Percentiles rank a stretch among this genome's conserved stretches.
phyloP scores from a whole-genome alignment of 2,113 vertebrate genomes.

The Apistogramma diplotaenia region DNA sequence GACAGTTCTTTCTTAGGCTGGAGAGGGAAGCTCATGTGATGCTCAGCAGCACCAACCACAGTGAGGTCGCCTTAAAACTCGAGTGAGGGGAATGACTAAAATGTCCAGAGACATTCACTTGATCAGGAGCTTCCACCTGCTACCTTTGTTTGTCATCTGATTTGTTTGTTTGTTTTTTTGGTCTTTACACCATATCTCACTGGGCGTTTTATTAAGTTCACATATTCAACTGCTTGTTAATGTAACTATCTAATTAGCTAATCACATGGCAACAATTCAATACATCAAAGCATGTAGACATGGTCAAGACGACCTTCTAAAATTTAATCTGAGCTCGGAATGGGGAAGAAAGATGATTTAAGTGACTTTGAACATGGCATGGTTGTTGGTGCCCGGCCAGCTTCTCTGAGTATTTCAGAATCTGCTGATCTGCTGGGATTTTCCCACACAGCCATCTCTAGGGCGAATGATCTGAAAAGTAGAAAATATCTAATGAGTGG shows the following conservation, averaged over 20 bases:
- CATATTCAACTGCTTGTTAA: not conserved
- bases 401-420: not conserved
- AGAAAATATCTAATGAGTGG: too few species aligned
- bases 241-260: not conserved
- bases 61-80: not conserved
- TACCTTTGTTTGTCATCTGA: not conserved
- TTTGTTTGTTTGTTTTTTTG: not conserved
- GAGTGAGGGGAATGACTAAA: not conserved
- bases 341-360: not conserved
- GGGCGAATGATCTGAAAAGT: too few species aligned
- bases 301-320: not conserved
- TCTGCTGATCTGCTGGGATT: not conserved
- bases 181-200: not conserved
- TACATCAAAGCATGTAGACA: not conserved
- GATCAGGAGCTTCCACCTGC: not conserved
- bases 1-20: conserved; percentile 18
- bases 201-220: not conserved
- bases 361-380: not conserved
- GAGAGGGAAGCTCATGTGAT: conserved; percentile 53
- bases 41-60: conserved; percentile 38
- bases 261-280: not conserved
- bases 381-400: not conserved
- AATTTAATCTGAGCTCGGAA: not conserved
- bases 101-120: not conserved
- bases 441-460: not conserved